Evolutionary conservation across 2,113 vertebrate genomes (phyloP).

Genomic region (Lagopus leucura): DNA sequence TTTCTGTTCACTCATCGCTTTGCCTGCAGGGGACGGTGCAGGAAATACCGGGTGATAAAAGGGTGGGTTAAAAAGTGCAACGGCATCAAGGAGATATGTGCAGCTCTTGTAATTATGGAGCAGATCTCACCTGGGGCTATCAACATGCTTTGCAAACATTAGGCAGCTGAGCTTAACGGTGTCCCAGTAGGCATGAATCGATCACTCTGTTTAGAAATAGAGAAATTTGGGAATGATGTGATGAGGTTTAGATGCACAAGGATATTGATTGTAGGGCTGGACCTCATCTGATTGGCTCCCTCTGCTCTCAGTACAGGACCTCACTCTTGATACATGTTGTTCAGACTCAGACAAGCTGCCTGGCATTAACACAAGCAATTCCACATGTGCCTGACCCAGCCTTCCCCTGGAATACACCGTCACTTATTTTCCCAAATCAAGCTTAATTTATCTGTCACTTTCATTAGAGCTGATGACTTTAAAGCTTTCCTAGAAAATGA

Average conservation of each 20-base stretch:
- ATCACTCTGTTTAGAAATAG: background rate
- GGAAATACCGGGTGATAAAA: slow-evolving; percentile 1
- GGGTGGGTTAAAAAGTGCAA: background rate
- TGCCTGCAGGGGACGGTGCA: slow-evolving; percentile 5
- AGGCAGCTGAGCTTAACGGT: background rate
- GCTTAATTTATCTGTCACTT: slow-evolving; percentile 16
- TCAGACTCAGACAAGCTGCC: background rate
- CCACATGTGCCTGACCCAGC: background rate
- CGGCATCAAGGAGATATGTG: background rate
- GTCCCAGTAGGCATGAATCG: background rate
- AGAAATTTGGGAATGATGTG: background rate
- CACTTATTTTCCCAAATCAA: background rate
- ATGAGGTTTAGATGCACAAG: background rate
- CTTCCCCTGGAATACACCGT: background rate
- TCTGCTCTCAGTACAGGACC: background rate
- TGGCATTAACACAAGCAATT: background rate
- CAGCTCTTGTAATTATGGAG: background rate
- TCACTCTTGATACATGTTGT: background rate
- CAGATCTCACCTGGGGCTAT: background rate
- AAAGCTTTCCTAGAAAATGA: background rate
- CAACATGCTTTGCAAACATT: background rate
- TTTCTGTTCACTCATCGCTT: slow-evolving; percentile 32
- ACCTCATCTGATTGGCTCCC: background rate
- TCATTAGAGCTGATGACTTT: background rate
- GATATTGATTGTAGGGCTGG: background rate